Base-by-base conservation (phyloP, 2,888 invertebrate species). In the Eristalis arbustorum region DNA sequence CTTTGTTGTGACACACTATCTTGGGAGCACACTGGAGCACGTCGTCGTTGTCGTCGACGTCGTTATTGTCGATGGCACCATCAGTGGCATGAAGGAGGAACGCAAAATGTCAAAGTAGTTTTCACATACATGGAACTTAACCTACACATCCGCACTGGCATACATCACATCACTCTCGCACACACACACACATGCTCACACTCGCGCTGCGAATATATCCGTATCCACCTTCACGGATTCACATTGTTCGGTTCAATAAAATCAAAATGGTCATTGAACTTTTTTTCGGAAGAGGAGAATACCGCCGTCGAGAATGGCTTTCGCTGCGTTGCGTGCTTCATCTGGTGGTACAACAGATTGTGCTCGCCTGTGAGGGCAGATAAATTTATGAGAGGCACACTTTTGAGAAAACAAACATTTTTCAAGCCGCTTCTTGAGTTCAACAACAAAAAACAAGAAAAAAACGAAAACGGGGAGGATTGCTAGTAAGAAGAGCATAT, bases 251-350 rank as follows among this genome's bases (percentile, higher is more conserved):
- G 83, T 87, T 87, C 82, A 87, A 83, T 87, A 87, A 83, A 87
- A 87, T 87, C 78, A 87, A 87, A 87, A 83, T 87, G 87, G 87
- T 87, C 87, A 87, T 83, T 87, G 87, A 87, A 87, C 87, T 83
- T 83, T 82, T 76, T 83, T 87, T 77, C 69, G 57, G 61, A 81
- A 59, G 74, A 64, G 73, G 37, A 71, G 42, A 69, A 56, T 23
- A 25, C 68, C 68, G 49, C 40, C 62, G n/a, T 23, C 23, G 25
- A 59, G 25, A 49, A 49, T 18, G 49, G 49, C 49, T 49, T 49
- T 49, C n/a, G 18, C 49, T 49, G 49, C 49, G 18, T 18, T 49
- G 49, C 49, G 49, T 49, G 49, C 49, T 49, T 49, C 42, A 18
- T 14, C 8, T 49, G 18, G 18, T 18, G 18, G 61, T 23, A 77